These are phyloP conservation scores for Chitala chitala DNA, from an alignment of 2,113 vertebrate genomes.

Conservation along the genomic window DNA sequence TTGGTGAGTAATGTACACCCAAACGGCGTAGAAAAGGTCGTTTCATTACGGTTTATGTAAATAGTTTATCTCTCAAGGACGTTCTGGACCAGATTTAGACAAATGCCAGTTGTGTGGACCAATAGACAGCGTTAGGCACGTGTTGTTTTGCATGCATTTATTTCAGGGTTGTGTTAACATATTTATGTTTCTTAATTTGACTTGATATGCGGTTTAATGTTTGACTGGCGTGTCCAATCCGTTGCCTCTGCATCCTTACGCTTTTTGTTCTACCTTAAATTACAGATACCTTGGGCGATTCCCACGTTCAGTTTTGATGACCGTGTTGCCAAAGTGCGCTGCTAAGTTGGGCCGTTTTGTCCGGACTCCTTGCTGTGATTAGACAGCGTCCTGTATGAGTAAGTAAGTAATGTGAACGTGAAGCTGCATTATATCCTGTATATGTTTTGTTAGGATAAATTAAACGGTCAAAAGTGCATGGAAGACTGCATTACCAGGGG, in stretches of 20 bases:
- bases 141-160: too few relatives aligned
- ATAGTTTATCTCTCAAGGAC: too few relatives aligned
- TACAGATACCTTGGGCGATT: constrained; percentile 10
- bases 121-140: not conserved
- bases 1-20: too few relatives aligned
- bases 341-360: not conserved
- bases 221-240: not conserved
- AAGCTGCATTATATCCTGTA: too few relatives aligned
- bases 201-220: not conserved
- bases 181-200: too few relatives aligned
- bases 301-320: constrained; percentile 16
- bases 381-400: constrained; percentile 17
- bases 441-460: too few relatives aligned
- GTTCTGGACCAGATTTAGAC: not conserved
- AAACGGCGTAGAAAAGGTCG: too few relatives aligned
- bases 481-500: too few relatives aligned
- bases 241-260: not conserved
- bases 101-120: not conserved
- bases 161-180: too few relatives aligned
- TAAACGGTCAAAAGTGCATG: too few relatives aligned
- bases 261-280: constrained; percentile 4
- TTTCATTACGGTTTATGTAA: too few relatives aligned
- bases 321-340: constrained; percentile 19
- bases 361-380: constrained; percentile 12
- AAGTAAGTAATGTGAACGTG: constrained; percentile 19